Percentiles rank a stretch among this genome's conserved stretches.
Evolutionary conservation across 1,140 invertebrate species (phyloP).

Genomic region (Campoletis sonorensis): DNA sequence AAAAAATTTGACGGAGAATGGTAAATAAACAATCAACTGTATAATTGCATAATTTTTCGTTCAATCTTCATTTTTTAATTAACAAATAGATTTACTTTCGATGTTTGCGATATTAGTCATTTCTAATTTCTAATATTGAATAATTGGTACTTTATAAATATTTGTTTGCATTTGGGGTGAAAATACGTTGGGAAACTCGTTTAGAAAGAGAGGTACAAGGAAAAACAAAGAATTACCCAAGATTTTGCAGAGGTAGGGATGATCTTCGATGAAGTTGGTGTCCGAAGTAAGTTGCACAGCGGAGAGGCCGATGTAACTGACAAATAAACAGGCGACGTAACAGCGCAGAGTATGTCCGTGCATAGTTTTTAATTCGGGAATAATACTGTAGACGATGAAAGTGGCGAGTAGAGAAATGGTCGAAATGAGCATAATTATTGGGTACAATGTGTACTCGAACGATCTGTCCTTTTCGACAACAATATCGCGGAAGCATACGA

Average conservation of each 20-base stretch:
- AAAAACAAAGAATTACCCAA: slow-evolving; percentile 47
- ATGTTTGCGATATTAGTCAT: too few species aligned
- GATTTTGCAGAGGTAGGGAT: slow-evolving; percentile 33
- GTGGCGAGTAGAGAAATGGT: slow-evolving; percentile 82
- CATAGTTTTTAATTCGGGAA: slow-evolving; percentile 82
- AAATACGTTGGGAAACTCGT: too few species aligned
- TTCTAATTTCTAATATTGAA: too few species aligned
- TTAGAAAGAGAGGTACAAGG: background rate
- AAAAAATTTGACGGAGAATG: too few species aligned
- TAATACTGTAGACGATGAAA: slow-evolving; percentile 81
- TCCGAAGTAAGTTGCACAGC: slow-evolving; percentile 75
- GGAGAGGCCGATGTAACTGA: slow-evolving; percentile 78
- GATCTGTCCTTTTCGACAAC: background rate
- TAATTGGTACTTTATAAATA: too few species aligned
- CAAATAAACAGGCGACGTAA: slow-evolving; percentile 79
- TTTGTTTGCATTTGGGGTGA: too few species aligned
- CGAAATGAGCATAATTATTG: slow-evolving; percentile 78
- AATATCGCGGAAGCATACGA: slow-evolving; percentile 53
- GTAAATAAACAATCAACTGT: too few species aligned
- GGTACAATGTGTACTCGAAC: slow-evolving; percentile 42
- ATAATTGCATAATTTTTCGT: too few species aligned
- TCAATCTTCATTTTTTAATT: too few species aligned
- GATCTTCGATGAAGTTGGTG: slow-evolving; percentile 56
- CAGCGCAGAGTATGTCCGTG: slow-evolving; percentile 83
- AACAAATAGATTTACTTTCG: too few species aligned